A percentile compares a stretch with the other conserved stretches of the same genome.
Conservation (phyloP, 2,797 vertebrate genomes). For the Sternotherus odoratus region DNA sequence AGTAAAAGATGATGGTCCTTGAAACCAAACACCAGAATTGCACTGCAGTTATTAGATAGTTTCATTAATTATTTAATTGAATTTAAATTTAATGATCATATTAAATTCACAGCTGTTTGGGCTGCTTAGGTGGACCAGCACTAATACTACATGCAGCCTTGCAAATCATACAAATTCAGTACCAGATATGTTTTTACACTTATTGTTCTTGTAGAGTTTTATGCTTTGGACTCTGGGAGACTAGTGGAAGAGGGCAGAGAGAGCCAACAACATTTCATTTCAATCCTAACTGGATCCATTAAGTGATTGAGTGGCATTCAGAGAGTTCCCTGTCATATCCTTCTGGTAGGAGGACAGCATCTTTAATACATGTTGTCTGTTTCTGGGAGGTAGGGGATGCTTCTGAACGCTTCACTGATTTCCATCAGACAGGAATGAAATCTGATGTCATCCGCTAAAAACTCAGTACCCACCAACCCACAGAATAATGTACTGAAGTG, state of each 20-base stretch:
- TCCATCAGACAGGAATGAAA: background rate
- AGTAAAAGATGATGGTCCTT: constrained; percentile 13
- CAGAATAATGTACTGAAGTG: constrained; percentile 9
- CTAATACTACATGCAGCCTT: background rate
- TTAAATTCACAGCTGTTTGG: constrained; percentile 21
- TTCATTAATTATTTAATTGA: constrained; percentile 37
- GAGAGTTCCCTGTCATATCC: constrained; percentile 9
- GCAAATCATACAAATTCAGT: background rate
- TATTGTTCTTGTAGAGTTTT: background rate
- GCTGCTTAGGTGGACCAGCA: background rate
- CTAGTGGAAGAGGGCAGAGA: background rate
- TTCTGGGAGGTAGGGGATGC: background rate
- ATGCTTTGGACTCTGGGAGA: background rate
- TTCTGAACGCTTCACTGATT: constrained; percentile 36
- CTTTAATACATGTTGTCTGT: background rate
- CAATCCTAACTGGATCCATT: background rate
- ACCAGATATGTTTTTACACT: fast-evolving
- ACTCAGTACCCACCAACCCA: constrained; percentile 12
- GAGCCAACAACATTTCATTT: background rate
- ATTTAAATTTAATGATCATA: constrained; percentile 4
- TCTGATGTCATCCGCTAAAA: constrained; percentile 40
- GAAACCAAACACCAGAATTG: background rate
- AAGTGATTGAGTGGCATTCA: constrained; percentile 36
- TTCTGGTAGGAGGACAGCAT: constrained; percentile 14
- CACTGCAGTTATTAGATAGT: background rate